These are phyloP conservation scores for Pygoscelis antarcticus DNA, from an alignment of 2,113 vertebrate species.

Conservation along the genomic window DNA sequence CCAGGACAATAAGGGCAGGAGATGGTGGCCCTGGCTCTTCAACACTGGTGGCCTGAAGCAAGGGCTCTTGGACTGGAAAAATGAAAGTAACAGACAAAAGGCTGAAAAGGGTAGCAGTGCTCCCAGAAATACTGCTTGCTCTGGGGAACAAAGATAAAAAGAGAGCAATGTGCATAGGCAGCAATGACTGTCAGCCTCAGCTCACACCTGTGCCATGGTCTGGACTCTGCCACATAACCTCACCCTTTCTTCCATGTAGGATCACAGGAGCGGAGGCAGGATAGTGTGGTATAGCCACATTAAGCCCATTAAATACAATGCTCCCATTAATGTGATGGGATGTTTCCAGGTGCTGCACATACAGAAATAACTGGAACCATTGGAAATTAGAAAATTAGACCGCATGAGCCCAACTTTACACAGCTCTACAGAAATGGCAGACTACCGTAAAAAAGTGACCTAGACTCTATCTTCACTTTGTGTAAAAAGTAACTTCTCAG, in stretches of 20 bases:
- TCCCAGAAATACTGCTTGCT: background rate
- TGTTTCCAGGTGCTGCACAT: background rate
- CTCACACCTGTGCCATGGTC: background rate
- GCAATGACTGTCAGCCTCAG: background rate
- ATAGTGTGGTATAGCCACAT: background rate
- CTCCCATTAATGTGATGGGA: background rate
- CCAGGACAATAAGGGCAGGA: background rate
- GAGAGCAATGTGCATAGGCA: background rate
- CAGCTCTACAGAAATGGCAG: background rate
- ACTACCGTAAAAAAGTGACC: background rate
- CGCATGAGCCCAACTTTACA: background rate
- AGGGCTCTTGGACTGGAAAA: background rate
- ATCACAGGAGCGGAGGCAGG: background rate
- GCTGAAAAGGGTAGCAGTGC: background rate
- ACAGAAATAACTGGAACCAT: background rate
- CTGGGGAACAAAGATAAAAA: background rate
- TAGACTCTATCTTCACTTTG: background rate
- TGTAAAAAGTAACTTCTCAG: background rate
- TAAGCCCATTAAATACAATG: background rate
- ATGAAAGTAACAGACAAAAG: background rate
- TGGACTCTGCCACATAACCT: background rate
- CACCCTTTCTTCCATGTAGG: background rate
- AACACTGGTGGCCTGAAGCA: background rate
- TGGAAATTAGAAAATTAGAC: background rate
- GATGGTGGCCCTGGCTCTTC: background rate